A percentile compares a stretch with the other conserved stretches of the same genome.
Evolutionary conservation across 2,797 vertebrate genomes (phyloP).

Genomic region (Gallirallus australis): DNA sequence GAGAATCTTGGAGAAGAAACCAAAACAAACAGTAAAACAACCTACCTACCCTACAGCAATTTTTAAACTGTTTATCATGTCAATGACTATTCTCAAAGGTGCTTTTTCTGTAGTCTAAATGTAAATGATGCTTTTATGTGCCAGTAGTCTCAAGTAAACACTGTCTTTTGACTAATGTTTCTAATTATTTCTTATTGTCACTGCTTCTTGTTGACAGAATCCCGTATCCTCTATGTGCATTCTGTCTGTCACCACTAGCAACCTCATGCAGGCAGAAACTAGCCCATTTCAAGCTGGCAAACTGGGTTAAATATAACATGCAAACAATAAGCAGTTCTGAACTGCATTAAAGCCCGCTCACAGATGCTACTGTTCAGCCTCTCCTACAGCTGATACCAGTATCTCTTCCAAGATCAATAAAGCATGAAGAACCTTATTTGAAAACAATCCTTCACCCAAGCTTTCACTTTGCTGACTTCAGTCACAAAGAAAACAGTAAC

Average conservation of each 20-base stretch:
- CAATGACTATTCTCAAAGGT: neutral
- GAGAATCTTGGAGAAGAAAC: neutral
- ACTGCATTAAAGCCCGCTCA: neutral
- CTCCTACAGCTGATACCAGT: neutral
- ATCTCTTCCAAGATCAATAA: neutral
- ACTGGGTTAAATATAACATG: neutral
- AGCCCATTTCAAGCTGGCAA: neutral
- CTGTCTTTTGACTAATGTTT: neutral
- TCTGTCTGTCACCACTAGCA: neutral
- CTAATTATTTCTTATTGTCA: neutral
- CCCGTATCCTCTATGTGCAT: neutral
- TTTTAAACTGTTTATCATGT: neutral
- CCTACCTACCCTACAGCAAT: neutral
- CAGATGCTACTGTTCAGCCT: neutral
- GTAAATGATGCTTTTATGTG: neutral
- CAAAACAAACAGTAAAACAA: neutral
- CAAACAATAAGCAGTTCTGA: neutral
- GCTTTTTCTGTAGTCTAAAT: neutral
- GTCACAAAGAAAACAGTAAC: accelerated
- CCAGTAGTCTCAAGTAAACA: neutral
- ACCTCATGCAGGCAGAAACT: neutral
- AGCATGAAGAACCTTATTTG: neutral
- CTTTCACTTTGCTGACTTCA: neutral
- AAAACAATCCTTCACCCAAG: neutral
- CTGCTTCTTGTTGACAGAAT: neutral